Conservation (phyloP, 2,113 vertebrate species). For the Guaruba guarouba region DNA sequence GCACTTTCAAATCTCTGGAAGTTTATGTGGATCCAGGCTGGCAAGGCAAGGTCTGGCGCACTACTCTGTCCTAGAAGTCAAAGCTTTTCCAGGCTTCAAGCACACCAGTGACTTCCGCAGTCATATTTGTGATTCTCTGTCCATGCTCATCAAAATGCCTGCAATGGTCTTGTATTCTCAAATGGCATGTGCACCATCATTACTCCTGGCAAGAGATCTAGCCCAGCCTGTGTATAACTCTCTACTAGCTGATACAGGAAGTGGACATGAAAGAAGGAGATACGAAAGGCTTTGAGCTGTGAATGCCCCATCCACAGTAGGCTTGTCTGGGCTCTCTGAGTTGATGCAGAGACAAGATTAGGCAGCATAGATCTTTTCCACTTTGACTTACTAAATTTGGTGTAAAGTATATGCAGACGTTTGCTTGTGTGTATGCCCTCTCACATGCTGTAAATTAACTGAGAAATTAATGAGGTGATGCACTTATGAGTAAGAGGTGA, state of each 20-base stretch:
- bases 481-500: neutral
- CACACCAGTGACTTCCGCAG: neutral
- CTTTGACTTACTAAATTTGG: neutral
- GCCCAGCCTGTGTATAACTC: neutral
- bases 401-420: neutral
- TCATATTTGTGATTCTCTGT: neutral
- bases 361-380: neutral
- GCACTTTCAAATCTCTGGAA: neutral
- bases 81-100: neutral
- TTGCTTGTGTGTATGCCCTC: neutral
- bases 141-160: neutral
- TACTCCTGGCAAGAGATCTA: neutral
- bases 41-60: neutral
- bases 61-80: neutral
- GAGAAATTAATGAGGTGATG: neutral
- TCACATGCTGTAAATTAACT: neutral
- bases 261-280: neutral
- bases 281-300: neutral
- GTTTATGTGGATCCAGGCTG: neutral
- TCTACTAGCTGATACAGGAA: neutral
- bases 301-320: neutral
- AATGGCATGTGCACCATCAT: neutral
- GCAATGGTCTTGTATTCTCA: neutral
- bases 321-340: neutral
- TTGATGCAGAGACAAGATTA: neutral